These are phyloP conservation scores for Belgica antarctica DNA, from an alignment of 2,888 invertebrate species.

Conservation along the genomic window DNA sequence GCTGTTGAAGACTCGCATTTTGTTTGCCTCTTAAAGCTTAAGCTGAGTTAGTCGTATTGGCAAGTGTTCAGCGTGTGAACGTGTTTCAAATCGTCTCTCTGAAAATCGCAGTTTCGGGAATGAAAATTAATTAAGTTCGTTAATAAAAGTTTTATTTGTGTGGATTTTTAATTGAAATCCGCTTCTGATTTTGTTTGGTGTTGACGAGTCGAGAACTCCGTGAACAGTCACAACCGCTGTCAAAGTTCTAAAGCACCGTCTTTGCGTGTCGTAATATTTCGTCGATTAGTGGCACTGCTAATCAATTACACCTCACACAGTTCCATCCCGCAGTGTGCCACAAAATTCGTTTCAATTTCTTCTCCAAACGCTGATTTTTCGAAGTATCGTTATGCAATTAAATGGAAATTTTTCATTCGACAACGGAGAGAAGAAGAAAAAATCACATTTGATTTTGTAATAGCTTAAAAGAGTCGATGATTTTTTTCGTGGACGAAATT, in stretches of 20 bases:
- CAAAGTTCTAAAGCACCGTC: too few species aligned
- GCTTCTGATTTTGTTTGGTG: too few species aligned
- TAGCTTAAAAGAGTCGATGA: constrained; percentile 24
- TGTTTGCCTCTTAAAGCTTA: not conserved
- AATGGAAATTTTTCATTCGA: constrained; percentile 43
- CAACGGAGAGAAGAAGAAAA: constrained; percentile 36
- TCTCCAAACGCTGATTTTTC: not conserved
- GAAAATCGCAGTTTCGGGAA: too few species aligned
- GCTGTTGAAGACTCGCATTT: constrained; percentile 14
- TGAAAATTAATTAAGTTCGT: not conserved
- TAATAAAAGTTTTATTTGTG: not conserved
- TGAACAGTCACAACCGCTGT: too few species aligned
- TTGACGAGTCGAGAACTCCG: too few species aligned
- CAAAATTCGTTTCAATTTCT: not conserved
- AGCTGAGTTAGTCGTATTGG: constrained; percentile 30
- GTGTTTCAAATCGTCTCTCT: too few species aligned
- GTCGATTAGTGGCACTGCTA: too few species aligned
- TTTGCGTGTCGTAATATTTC: too few species aligned
- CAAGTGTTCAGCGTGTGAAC: constrained; percentile 37
- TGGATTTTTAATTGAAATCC: too few species aligned
- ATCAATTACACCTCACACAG: too few species aligned
- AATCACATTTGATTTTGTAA: constrained; percentile 43
- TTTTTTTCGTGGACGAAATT: constrained; percentile 34
- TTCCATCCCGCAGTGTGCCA: too few species aligned
- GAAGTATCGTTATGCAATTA: constrained; percentile 41